phyloP scores from a whole-genome alignment of 2,888 invertebrate genomes.

The Mythimna impura region DNA sequence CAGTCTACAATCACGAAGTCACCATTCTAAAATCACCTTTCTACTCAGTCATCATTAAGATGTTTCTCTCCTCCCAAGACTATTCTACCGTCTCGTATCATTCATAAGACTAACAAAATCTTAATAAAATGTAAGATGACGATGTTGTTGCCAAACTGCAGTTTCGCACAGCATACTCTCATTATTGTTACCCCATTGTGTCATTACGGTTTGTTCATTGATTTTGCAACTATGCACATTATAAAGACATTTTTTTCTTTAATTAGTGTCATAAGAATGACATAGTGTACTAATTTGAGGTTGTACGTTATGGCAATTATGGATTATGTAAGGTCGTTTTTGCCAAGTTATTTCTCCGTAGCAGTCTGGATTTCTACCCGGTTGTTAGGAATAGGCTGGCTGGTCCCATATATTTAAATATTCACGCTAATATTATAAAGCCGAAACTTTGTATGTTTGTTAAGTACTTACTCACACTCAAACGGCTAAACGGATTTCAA shows the following conservation, averaged over 20 bases:
- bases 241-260: conserved; percentile 60
- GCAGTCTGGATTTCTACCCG: not conserved
- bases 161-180: conserved; percentile 73
- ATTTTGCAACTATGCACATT: conserved; percentile 66
- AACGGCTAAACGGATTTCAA: no score
- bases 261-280: conserved; percentile 62
- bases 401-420: no score
- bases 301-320: conserved; percentile 21
- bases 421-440: no score
- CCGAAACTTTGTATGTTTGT: no score
- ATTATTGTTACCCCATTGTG: conserved; percentile 77
- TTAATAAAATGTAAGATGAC: conserved; percentile 48
- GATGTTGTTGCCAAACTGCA: conserved; percentile 67
- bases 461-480: no score
- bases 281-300: conserved; percentile 39
- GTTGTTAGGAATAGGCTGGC: not conserved
- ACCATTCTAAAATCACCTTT: no score
- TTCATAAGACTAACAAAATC: not conserved
- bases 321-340: conserved; percentile 31
- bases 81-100: no score
- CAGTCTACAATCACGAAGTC: no score
- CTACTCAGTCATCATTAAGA: no score
- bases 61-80: no score
- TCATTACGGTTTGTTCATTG: conserved; percentile 73
- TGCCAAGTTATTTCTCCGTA: not conserved